Percentiles rank a stretch among this genome's conserved stretches.
Conservation (phyloP, 2,113 vertebrate species). For the Psilopogon haemacephalus region DNA sequence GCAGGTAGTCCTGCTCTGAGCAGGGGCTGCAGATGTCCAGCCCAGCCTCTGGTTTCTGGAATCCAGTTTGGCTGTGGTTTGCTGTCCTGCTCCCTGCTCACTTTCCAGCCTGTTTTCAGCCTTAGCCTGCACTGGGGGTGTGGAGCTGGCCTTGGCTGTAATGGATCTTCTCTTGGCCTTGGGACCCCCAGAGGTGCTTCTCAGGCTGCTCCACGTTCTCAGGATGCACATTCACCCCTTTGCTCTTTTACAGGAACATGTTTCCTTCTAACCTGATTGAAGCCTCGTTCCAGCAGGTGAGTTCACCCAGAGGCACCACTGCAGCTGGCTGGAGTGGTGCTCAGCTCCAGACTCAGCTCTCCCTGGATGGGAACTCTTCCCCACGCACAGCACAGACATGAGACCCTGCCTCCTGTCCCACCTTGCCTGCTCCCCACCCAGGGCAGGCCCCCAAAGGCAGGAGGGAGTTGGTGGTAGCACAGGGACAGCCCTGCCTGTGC, state of each 20-base stretch:
- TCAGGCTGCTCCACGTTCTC: background rate
- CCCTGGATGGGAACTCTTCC: background rate
- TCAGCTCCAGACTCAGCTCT: background rate
- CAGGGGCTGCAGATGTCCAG: background rate
- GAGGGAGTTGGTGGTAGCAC: background rate
- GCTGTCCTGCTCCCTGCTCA: rapidly evolving
- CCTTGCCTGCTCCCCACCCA: background rate
- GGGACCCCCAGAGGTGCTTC: background rate
- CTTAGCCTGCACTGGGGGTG: background rate
- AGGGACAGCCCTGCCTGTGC: background rate
- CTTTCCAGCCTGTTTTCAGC: background rate
- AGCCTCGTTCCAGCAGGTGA: constrained; percentile 89
- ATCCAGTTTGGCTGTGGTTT: rapidly evolving
- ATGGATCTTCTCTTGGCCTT: rapidly evolving
- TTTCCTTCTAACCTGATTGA: constrained; percentile 89
- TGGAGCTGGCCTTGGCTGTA: background rate
- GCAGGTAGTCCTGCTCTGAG: background rate
- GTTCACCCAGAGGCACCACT: background rate
- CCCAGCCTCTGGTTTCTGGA: background rate
- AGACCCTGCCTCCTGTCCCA: background rate
- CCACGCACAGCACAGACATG: background rate
- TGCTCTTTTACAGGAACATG: constrained; percentile 83
- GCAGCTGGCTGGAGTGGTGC: rapidly evolving
- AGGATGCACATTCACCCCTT: background rate
- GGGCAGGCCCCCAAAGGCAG: rapidly evolving